These are phyloP conservation scores for Pelodytes ibericus DNA, from an alignment of 2,797 vertebrate genomes.

Conservation along the genomic window DNA sequence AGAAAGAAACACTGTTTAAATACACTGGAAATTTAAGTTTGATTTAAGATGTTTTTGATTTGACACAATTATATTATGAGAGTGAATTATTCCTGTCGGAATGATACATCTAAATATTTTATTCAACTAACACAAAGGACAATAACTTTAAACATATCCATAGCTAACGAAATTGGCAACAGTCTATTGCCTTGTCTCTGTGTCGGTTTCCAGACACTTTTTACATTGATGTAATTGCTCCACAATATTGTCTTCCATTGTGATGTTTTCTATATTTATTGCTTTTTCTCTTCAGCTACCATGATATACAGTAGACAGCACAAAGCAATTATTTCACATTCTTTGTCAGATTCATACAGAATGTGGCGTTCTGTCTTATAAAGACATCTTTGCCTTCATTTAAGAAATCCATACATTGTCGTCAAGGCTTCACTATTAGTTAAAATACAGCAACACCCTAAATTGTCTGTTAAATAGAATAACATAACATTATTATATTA, in stretches of 20 bases:
- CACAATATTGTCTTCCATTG: constrained; percentile 36
- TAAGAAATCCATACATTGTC: constrained; percentile 21
- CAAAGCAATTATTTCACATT: constrained; percentile 53
- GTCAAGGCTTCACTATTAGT: not conserved
- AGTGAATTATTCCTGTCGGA: not conserved
- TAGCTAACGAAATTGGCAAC: constrained; percentile 7
- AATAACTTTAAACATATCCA: not conserved
- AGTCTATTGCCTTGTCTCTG: constrained; percentile 29
- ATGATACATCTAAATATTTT: not conserved
- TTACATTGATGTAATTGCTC: constrained; percentile 41
- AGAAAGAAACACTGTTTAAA: too few species aligned
- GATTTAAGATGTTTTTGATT: not conserved
- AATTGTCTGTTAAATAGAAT: too few species aligned
- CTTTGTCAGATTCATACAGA: constrained; percentile 37
- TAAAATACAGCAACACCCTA: not conserved
- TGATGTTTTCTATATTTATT: constrained; percentile 44
- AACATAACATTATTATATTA: not conserved
- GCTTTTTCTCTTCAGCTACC: constrained; percentile 25
- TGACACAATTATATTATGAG: not conserved
- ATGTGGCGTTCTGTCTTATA: constrained; percentile 29
- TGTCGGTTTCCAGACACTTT: constrained; percentile 31
- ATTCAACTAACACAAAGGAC: not conserved
- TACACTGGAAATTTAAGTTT: not conserved
- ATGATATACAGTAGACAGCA: constrained; percentile 48
- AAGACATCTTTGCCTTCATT: constrained; percentile 16